phyloP scores from a whole-genome alignment of 2,113 vertebrate species.

The Polyodon spathula region DNA sequence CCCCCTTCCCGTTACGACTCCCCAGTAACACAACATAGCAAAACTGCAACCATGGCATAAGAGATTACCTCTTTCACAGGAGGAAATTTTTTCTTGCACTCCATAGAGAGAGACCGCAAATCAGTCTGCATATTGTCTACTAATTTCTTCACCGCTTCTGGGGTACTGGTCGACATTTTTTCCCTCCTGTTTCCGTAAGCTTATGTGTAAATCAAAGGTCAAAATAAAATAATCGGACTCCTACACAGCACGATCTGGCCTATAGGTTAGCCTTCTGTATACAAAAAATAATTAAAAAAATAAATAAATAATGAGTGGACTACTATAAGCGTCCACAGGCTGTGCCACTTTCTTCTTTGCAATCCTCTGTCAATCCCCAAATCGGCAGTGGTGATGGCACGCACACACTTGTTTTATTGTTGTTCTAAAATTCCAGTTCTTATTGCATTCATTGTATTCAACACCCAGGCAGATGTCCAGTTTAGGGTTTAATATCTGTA shows the following conservation, averaged over 20 bases:
- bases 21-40: neutral
- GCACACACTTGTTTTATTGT: constrained; percentile 23
- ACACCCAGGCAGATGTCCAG: neutral
- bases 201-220: constrained; percentile 21
- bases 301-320: constrained; percentile 31
- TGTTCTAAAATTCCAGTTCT: constrained; percentile 1
- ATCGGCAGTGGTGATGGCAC: constrained; percentile 31
- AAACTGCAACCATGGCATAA: neutral
- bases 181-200: constrained; percentile 23
- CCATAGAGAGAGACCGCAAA: constrained; percentile 83
- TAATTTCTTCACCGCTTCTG: constrained; percentile 92
- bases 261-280: constrained; percentile 29
- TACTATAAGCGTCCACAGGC: constrained; percentile 34
- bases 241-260: constrained; percentile 26
- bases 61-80: constrained; percentile 90
- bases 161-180: constrained; percentile 84
- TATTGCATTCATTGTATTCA: neutral
- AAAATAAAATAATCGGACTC: constrained; percentile 24
- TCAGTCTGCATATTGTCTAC: constrained; percentile 97
- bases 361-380: constrained; percentile 20
- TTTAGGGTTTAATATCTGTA: constrained; percentile 15
- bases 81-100: constrained; percentile 97
- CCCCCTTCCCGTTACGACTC: neutral
- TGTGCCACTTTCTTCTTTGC: constrained; percentile 28
- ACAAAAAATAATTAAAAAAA: constrained; percentile 33